Evolutionary conservation across 2,888 invertebrate genomes (phyloP).

Genomic region (Polyommatus icarus): DNA sequence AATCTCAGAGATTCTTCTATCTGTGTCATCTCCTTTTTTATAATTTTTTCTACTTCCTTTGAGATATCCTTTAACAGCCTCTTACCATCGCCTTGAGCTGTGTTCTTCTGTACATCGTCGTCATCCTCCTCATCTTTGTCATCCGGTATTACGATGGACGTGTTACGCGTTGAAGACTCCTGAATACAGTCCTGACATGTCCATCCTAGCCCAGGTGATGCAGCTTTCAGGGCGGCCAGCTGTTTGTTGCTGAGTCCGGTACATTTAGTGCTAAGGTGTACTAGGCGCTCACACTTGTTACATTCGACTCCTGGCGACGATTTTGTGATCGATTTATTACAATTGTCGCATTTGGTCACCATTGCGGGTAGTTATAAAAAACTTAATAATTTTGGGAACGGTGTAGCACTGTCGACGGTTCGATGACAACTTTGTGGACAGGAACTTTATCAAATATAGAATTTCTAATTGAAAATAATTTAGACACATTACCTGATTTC

Average conservation of each 20-base stretch:
- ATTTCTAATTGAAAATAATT: no score
- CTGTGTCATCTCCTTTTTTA: slow-evolving; percentile 30
- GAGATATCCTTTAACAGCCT: slow-evolving; percentile 34
- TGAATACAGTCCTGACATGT: slow-evolving; percentile 39
- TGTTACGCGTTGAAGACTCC: slow-evolving; percentile 32
- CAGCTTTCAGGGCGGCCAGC: slow-evolving; percentile 35
- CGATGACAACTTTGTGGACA: not conserved
- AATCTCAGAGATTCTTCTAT: slow-evolving; percentile 33
- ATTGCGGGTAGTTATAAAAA: slow-evolving; percentile 10
- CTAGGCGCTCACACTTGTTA: slow-evolving; percentile 33
- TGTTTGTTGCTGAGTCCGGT: slow-evolving; percentile 40
- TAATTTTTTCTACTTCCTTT: slow-evolving; percentile 37
- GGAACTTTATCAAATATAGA: no score
- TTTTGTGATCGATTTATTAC: slow-evolving; percentile 30
- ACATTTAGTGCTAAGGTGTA: slow-evolving; percentile 34
- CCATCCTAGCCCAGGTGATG: slow-evolving; percentile 38
- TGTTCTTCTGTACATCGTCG: slow-evolving; percentile 18
- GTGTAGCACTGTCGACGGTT: not conserved
- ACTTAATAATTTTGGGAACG: not conserved
- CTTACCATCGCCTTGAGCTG: not conserved
- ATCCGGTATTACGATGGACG: slow-evolving; percentile 34
- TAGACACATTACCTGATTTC: no score
- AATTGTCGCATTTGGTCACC: slow-evolving; percentile 7
- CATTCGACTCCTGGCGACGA: slow-evolving; percentile 27
- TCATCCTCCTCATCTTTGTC: slow-evolving; percentile 37